Percentiles rank a stretch among this genome's conserved stretches.
These are phyloP conservation scores for Cyrtodaria siliqua DNA, from an alignment of 2,888 invertebrate species.

Conservation along the genomic window DNA sequence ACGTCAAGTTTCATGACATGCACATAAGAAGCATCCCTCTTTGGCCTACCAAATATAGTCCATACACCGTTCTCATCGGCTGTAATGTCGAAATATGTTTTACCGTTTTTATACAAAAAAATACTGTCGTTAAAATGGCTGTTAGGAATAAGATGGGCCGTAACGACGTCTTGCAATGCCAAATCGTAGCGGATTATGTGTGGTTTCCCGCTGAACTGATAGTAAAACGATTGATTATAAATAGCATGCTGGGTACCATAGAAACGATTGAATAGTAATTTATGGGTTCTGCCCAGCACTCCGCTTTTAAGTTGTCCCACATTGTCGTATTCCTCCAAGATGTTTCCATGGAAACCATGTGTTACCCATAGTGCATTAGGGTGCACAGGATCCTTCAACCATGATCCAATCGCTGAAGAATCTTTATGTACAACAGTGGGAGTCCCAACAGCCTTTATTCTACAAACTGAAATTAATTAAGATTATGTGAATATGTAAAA, in stretches of 20 bases:
- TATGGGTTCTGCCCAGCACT: slow-evolving; percentile 77
- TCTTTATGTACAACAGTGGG: slow-evolving; percentile 88
- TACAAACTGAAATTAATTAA: slow-evolving; percentile 93
- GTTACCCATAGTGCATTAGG: slow-evolving; percentile 90
- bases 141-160: slow-evolving; percentile 57
- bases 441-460: slow-evolving; percentile 96
- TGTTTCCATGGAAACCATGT: slow-evolving; percentile 90
- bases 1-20: slow-evolving; percentile 91
- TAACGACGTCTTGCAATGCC: slow-evolving; percentile 52
- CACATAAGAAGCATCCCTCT: slow-evolving; percentile 55
- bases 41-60: slow-evolving; percentile 92
- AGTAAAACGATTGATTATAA: slow-evolving; percentile 97
- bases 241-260: slow-evolving; percentile 98
- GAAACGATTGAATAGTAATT: slow-evolving; percentile 86
- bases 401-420: slow-evolving; percentile 89
- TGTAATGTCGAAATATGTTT: slow-evolving; percentile 96
- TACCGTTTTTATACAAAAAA: slow-evolving; percentile 89
- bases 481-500: too few relatives aligned
- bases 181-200: slow-evolving; percentile 80
- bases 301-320: slow-evolving; percentile 76
- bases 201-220: slow-evolving; percentile 87
- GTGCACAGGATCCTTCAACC: slow-evolving; percentile 92
- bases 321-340: slow-evolving; percentile 92
- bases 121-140: slow-evolving; percentile 83
- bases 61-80: slow-evolving; percentile 99